A percentile compares a stretch with the other conserved stretches of the same genome.
phyloP scores from a whole-genome alignment of 2,888 invertebrate genomes.

The Oegoconia quadripuncta region DNA sequence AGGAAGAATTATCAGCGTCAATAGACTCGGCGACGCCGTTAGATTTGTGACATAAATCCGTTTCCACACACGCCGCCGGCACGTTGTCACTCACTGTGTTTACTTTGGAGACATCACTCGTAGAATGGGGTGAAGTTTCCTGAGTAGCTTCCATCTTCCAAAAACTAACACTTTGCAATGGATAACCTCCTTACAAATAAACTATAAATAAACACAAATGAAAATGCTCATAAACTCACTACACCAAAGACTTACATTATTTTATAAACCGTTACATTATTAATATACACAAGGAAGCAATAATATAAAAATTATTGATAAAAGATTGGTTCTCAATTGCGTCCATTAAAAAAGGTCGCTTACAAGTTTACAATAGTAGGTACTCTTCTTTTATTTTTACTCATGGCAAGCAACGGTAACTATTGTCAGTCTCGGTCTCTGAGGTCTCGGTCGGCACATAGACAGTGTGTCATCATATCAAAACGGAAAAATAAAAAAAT shows the following conservation, averaged over 20 bases:
- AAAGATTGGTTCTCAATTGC: conserved; percentile 10
- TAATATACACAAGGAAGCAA: conserved; percentile 1
- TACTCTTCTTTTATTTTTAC: neutral
- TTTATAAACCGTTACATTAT: conserved; percentile 2
- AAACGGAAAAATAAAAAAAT: too few species aligned
- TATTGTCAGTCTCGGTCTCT: too few species aligned
- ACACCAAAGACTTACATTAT: conserved; percentile 8
- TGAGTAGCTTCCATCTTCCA: conserved; percentile 43
- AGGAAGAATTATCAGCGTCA: conserved; percentile 20
- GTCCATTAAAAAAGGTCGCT: conserved; percentile 12
- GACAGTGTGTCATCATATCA: too few species aligned
- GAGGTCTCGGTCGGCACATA: too few species aligned
- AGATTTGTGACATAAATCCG: conserved; percentile 54
- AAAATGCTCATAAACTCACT: conserved; percentile 1
- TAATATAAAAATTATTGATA: neutral
- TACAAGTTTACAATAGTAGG: neutral
- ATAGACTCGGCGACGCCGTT: conserved; percentile 53
- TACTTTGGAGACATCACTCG: conserved; percentile 39
- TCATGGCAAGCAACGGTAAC: too few species aligned
- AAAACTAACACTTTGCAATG: conserved; percentile 18
- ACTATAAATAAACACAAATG: conserved; percentile 36
- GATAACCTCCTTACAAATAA: conserved; percentile 45
- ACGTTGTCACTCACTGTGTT: conserved; percentile 32
- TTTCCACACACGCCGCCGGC: conserved; percentile 30
- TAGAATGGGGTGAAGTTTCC: conserved; percentile 34